Percentiles rank a stretch among this genome's conserved stretches.
Evolutionary conservation across 2,888 invertebrate genomes (phyloP).

Genomic region (Leucozona laternaria): DNA sequence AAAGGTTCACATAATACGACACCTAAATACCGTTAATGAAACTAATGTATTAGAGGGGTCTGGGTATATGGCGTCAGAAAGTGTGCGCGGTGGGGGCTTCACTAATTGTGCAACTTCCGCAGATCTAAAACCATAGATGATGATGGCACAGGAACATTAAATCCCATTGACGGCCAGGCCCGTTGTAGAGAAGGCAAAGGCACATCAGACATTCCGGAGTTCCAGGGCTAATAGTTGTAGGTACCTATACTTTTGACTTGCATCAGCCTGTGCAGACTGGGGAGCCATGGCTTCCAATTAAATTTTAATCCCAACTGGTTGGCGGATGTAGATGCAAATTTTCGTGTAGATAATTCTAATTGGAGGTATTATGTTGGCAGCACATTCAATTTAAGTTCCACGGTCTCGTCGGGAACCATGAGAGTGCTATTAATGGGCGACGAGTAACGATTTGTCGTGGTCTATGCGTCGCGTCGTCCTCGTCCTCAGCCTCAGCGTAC

Average conservation of each 20-base stretch:
- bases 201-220: slow-evolving; percentile 22
- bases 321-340: slow-evolving; percentile 65
- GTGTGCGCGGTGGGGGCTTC: background rate
- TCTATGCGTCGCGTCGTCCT: no score
- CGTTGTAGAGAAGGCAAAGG: slow-evolving; percentile 38
- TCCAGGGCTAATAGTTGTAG: slow-evolving; percentile 21
- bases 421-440: slow-evolving; percentile 33
- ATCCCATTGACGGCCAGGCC: slow-evolving; percentile 35
- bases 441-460: background rate
- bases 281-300: slow-evolving; percentile 66
- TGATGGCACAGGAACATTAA: slow-evolving; percentile 23
- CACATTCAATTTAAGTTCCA: slow-evolving; percentile 65
- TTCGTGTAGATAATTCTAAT: slow-evolving; percentile 69
- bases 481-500: background rate
- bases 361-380: slow-evolving; percentile 73
- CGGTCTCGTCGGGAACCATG: slow-evolving; percentile 1
- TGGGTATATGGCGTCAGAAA: background rate
- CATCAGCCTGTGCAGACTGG: background rate
- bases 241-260: background rate
- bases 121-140: background rate
- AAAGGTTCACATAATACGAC: slow-evolving; percentile 19
- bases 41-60: slow-evolving; percentile 46
- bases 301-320: slow-evolving; percentile 65
- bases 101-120: slow-evolving; percentile 64
- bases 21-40: slow-evolving; percentile 64